Base-by-base conservation (phyloP, 2,888 invertebrate genomes). In the Crioceris asparagi region DNA sequence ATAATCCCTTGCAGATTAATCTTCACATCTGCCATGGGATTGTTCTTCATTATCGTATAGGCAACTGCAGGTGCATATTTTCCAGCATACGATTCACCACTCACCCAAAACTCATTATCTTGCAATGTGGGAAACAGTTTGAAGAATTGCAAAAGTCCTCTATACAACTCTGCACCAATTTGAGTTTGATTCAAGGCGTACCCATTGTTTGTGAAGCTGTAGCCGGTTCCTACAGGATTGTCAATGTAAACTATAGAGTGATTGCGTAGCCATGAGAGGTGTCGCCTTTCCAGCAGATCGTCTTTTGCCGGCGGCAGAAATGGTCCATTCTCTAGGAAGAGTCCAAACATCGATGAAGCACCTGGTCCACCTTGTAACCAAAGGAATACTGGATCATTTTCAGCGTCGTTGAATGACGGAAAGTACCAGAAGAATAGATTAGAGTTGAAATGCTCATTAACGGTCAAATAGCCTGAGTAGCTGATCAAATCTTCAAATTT, bases 361-460 rank as follows among this genome's bases (percentile, higher is more conserved):
- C 84, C 84, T 0, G 86, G 86, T 0, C 86, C 86, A 6, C 86
- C 86, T 61, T 86, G 83, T 2, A 86, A 67, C 86, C 86, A 87
- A 4, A 87, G 62, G 0, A 84, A 62, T 1, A 87, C 78, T 1
- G 83, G 83, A 2, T 81, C 79, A 29, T 66, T 60, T 40, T 66
- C 65, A 18, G 38, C 40, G 27, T 51, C 35, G 1, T 67, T 64
- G 52, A 69, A 58, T 0, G 85, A 77, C 0, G 85, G 86, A 58
- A 88, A 87, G 55, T 83, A 88, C 88, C 88, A 90, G 61, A 90
- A 85, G 65, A 87, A 90, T 62, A 84, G 71, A 55, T 88, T 86
- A 0, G 85, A 83, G 46, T 82, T 73, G 53, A 69, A 77, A 1
- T 68, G 61, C 45, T 77, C 72, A 57, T 88, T 78, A 1, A 88